Evolutionary conservation across 2,113 vertebrate genomes (phyloP).

Genomic region (Xiphophorus couchianus): DNA sequence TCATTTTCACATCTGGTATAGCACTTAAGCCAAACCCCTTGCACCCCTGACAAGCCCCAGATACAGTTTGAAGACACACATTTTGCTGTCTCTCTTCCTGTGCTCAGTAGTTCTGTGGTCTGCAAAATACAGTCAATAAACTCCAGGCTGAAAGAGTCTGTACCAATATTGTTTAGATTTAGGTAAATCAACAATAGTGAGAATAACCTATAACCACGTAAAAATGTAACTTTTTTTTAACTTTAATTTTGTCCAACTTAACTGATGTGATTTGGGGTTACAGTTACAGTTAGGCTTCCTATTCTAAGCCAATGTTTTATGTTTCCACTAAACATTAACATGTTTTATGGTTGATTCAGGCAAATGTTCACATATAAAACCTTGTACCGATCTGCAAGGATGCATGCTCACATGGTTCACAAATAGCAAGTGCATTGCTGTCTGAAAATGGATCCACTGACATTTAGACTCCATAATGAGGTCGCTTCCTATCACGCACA

Average conservation of each 20-base stretch:
- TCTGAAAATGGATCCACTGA: constrained; percentile 59
- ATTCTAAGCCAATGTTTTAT: background rate
- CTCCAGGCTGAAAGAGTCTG: background rate
- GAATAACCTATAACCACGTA: background rate
- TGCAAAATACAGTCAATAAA: background rate
- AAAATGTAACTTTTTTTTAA: background rate
- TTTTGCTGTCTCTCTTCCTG: constrained; percentile 14
- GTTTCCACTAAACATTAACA: constrained; percentile 1
- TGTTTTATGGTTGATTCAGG: constrained; percentile 4
- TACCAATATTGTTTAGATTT: background rate
- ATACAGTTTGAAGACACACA: constrained; percentile 22
- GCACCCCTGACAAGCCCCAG: constrained; percentile 34
- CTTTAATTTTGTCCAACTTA: too few species aligned
- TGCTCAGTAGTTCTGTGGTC: constrained; percentile 10
- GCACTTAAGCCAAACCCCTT: constrained; percentile 46
- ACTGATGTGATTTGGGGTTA: too few species aligned
- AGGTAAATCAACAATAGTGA: background rate
- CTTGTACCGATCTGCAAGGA: constrained; percentile 35
- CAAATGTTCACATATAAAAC: constrained; percentile 1
- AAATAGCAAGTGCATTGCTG: constrained; percentile 57
- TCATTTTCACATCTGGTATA: constrained; percentile 71
- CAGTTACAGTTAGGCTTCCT: background rate
- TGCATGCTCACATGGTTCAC: constrained; percentile 29
- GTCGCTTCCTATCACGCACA: constrained; percentile 26
- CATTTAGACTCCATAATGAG: constrained; percentile 61